Evolutionary conservation across 2,797 vertebrate genomes (phyloP), one percentile per base, ranked within the genome.

Genomic region (Betta splendens): DNA sequence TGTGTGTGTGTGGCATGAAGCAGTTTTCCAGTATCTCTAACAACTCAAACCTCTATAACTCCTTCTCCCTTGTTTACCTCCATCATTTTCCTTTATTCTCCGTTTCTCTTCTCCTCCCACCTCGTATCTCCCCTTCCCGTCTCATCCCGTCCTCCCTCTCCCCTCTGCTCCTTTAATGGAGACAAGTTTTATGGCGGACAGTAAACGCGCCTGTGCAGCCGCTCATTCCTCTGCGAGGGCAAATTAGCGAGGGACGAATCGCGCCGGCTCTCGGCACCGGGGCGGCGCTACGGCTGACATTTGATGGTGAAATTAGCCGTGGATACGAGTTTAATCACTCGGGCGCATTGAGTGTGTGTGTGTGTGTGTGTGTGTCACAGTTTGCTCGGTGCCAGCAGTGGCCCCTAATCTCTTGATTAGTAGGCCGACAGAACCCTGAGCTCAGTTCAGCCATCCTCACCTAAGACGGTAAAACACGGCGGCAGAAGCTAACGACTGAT

Each of bases 331-430:
- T 87, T 84, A 86, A 84, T 85, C 80, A 81, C 75, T 81, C 81
- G 81, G 78, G 81, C 65, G 79, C 79, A 75, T 85, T 81, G 33
- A 48, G 20, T 64, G 47, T 70, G 59, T 55, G 22, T 66, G 26
- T 62, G 42, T 58, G n/a, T 17, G 31, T 64, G 52, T 71, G 56
- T 72, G 32, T 50, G 50, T 56, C 70, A 49, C 65, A 50, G 84
- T 85, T 75, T 80, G 79, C 79, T 62, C 70, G 86, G 85, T 84
- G 79, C 80, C 86, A 85, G 65, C 50, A 70, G 72, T 87, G 87
- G 80, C 81, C 89, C 84, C 72, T 92, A 90, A 91, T 91, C 88
- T 88, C 83, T 88, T 91, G 84, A 92, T 91, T 90, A 90, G 87
- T 85, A 89, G 87, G 85, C 88, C 73, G 85, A 85, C 86, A 84